phyloP scores from a whole-genome alignment of 2,888 invertebrate species.

The Spatulosminthurus flaviceps region DNA sequence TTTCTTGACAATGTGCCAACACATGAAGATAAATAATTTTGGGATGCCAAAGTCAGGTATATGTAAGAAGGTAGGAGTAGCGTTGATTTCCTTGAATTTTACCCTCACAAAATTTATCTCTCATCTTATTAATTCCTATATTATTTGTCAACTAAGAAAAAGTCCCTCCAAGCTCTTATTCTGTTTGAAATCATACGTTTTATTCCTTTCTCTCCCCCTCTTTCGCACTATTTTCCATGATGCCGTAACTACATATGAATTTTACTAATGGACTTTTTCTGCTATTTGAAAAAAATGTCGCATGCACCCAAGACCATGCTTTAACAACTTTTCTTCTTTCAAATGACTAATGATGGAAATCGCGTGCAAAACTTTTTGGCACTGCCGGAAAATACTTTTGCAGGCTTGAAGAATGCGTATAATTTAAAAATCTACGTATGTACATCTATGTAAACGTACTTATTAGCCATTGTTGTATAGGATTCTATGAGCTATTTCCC shows the following conservation, averaged over 20 bases:
- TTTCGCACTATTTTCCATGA: neutral
- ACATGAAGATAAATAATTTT: conserved; percentile 32
- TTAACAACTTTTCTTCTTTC: conserved; percentile 27
- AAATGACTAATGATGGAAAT: conserved; percentile 46
- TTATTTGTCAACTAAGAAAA: conserved; percentile 1
- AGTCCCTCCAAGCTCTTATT: conserved; percentile 11
- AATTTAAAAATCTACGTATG: conserved; percentile 2
- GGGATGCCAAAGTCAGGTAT: conserved; percentile 30
- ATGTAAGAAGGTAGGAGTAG: neutral
- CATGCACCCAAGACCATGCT: conserved; percentile 27
- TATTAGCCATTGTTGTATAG: no score
- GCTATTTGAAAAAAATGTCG: conserved; percentile 37
- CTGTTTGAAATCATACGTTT: no score
- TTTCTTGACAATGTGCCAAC: conserved; percentile 35
- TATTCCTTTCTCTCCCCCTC: conserved; percentile 4
- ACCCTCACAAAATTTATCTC: conserved; percentile 6
- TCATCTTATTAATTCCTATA: neutral
- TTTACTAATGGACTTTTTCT: conserved; percentile 21
- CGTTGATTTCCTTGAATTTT: neutral
- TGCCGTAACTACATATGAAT: neutral
- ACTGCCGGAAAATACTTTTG: conserved; percentile 36
- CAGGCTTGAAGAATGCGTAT: conserved; percentile 19
- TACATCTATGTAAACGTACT: no score
- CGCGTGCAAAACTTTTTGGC: conserved; percentile 46
- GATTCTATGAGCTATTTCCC: neutral